Base-by-base conservation (phyloP, 2,797 vertebrate species). In the Eulemur albifrons region DNA sequence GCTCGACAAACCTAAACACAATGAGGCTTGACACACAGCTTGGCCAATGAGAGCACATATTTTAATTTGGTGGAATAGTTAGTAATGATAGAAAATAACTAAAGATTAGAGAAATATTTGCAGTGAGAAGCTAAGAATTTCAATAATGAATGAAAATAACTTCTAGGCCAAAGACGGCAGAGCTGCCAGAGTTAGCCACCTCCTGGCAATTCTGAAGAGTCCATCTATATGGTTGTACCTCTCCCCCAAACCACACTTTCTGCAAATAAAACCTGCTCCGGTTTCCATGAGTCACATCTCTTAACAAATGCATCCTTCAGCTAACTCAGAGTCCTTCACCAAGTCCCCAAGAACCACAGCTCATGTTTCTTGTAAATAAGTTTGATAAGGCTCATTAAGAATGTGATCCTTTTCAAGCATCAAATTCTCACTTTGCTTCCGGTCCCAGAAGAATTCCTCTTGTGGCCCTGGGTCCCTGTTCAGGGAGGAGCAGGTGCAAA, bases 361-460 rank as follows among this genome's bases (percentile, higher is more conserved):
- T 90, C 45, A 38, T 80, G 70, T 76, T 93, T 95, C 91, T 90
- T 95, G 84, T 94, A 97, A 96, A 87, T 95, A 97, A 96, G 76
- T 75, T 95, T 93, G 96, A 94, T 90, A 97, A 88, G 91, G 50
- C 69, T 95, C 94, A 79, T 97, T 97, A 96, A 88, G 79, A 96
- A 94, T 81, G 87, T 97, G 86, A 90, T 97, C 91, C 48, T 97
- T 75, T 96, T 87, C 93, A 79, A 93, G 88, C 80, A 88, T 86
- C 88, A 84, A 54, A 95, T 92, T 97, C 94, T 97, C 90, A 90
- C 72, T 95, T 79, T 38, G 76, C 50, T 96, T 96, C 79, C 14
- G 40, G 40, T 87, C 90, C 88, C 89, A 73, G 50, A 95, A 97
- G 93, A 94, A 91, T 93, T 81, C 50, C 27, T 84, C 75, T 17